Conservation (phyloP, 2,888 invertebrate genomes). For the Chalcosyrphus nemorum region DNA sequence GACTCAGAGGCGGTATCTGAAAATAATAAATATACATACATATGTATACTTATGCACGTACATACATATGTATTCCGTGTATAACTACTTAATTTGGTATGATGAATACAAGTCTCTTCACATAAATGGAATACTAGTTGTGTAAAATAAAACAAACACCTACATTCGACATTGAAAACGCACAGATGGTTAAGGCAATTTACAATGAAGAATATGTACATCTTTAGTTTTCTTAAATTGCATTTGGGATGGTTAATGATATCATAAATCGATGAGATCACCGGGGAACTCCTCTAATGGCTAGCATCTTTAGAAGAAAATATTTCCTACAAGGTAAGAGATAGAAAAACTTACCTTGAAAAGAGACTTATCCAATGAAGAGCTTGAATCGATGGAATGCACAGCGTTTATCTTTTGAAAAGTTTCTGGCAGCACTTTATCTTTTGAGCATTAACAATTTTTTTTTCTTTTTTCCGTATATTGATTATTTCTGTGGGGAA, state of each 20-base stretch:
- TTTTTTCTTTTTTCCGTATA: slow-evolving; percentile 16
- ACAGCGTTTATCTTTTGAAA: not conserved
- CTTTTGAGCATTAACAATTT: not conserved
- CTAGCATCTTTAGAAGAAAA: not conserved
- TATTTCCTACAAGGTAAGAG: not conserved
- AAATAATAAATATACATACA: not conserved
- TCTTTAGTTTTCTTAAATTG: not conserved
- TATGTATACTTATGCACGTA: not conserved
- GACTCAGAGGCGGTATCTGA: slow-evolving; percentile 6
- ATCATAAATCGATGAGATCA: slow-evolving; percentile 53
- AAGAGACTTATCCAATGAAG: too few relatives aligned
- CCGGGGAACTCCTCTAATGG: not conserved
- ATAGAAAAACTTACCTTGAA: not conserved
- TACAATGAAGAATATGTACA: not conserved
- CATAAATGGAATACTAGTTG: not conserved
- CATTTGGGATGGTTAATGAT: not conserved
- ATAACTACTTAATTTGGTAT: slow-evolving; percentile 15
- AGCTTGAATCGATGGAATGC: not conserved
- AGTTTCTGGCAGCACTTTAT: not conserved
- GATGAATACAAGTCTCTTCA: not conserved
- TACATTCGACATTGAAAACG: not conserved
- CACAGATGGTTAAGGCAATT: not conserved
- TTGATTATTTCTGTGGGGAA: slow-evolving; percentile 29
- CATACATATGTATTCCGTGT: not conserved
- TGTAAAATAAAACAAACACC: slow-evolving; percentile 10